Base-by-base conservation (phyloP, 37 sponge, comb jelly and placozoan genomes). In the Corticium candelabrum region DNA sequence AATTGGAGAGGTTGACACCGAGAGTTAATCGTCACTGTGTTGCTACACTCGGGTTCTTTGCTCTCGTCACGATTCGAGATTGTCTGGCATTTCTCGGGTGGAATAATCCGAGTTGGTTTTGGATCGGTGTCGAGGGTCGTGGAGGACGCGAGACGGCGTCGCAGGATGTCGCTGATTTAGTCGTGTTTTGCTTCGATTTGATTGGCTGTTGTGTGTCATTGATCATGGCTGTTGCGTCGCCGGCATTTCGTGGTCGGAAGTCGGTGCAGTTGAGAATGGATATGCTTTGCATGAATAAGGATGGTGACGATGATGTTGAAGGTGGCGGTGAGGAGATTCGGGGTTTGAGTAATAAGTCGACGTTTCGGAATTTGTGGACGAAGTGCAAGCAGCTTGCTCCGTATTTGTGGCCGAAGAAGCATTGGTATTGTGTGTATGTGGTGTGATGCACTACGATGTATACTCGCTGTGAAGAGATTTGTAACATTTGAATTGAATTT, bases 391-490 rank as follows among this genome's bases (percentile, higher is more conserved):
- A 89, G 1, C 73, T 96, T 30, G 89, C 87, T 34, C 96, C 96
- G 0, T 96, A 92, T 76, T 82, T 96, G 37, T 96, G 96, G 96
- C 96, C 96, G 0, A 91, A 86, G 41, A 3, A n/a, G 43, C 83
- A 87, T 32, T 50, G 62, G 62, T 50, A 50, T 50, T 27, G 15
- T 50, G 21, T n/a, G n/a, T n/a, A n/a, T n/a, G n/a, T n/a, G n/a
- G n/a, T n/a, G n/a, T n/a, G n/a, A n/a, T n/a, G n/a, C n/a, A n/a
- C n/a, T n/a, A n/a, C n/a, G n/a, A n/a, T n/a, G n/a, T n/a, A n/a
- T n/a, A n/a, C n/a, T n/a, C n/a, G n/a, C n/a, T n/a, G n/a, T n/a
- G n/a, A n/a, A n/a, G n/a, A n/a, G n/a, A n/a, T n/a, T n/a, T n/a
- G n/a, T n/a, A n/a, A n/a, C n/a, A n/a, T n/a, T n/a, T n/a, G n/a